Evolutionary conservation across 1,140 invertebrate species (phyloP).

Genomic region (Anoplophora glabripennis): DNA sequence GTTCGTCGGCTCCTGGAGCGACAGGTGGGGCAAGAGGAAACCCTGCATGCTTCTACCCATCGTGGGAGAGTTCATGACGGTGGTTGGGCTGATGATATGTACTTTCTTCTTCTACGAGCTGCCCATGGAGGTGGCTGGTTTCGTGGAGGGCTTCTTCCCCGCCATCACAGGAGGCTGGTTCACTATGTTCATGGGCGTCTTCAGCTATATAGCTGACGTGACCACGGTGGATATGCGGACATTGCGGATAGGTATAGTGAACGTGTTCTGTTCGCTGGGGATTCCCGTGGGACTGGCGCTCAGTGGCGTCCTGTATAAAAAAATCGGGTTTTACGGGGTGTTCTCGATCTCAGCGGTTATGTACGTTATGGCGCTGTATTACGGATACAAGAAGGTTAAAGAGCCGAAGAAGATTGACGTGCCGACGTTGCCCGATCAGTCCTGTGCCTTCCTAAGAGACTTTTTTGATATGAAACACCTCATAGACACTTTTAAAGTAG

Average conservation of each 20-base stretch:
- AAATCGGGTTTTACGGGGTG: conserved; percentile 77
- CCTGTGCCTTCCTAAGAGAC: conserved; percentile 50
- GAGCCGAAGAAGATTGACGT: conserved; percentile 55
- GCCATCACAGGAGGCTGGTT: conserved; percentile 81
- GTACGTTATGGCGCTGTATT: conserved; percentile 71
- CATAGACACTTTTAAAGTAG: conserved; percentile 69
- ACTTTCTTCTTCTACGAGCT: conserved; percentile 73
- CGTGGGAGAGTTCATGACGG: conserved; percentile 74
- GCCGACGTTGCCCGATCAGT: conserved; percentile 45
- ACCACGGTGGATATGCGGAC: conserved; percentile 78
- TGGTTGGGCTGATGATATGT: conserved; percentile 72
- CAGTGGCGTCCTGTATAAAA: conserved; percentile 65
- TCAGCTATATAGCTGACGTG: conserved; percentile 85
- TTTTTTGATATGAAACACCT: conserved; percentile 75
- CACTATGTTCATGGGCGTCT: conserved; percentile 85
- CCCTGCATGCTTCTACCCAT: conserved; percentile 81
- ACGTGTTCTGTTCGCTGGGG: conserved; percentile 75
- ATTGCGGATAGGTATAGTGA: conserved; percentile 78
- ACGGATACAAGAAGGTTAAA: conserved; percentile 64
- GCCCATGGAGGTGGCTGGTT: conserved; percentile 74
- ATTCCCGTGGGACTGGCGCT: conserved; percentile 76
- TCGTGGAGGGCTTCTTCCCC: conserved; percentile 74
- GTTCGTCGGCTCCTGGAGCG: conserved; percentile 77
- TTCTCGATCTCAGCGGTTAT: conserved; percentile 70
- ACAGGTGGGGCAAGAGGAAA: conserved; percentile 71